Conservation (phyloP, 2,888 invertebrate genomes). For the Monochamus alternatus region DNA sequence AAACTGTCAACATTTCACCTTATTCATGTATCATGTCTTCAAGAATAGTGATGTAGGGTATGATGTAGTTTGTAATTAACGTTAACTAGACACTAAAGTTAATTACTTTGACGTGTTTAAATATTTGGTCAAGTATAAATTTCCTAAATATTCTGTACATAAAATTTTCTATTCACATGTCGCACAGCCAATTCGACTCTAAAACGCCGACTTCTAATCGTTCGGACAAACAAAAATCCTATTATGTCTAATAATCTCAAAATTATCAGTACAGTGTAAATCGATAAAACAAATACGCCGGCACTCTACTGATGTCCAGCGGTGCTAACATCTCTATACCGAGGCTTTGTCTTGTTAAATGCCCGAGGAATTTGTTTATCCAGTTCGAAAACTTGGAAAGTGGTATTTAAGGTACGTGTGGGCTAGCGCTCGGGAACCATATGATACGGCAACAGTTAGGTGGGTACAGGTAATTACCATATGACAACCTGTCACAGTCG, state of each 20-base stretch:
- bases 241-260: slow-evolving; percentile 29
- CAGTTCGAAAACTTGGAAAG: slow-evolving; percentile 2
- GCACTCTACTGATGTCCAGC: slow-evolving; percentile 16
- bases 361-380: slow-evolving; percentile 1
- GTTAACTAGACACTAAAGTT: too few relatives aligned
- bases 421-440: slow-evolving; percentile 4
- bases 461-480: slow-evolving; percentile 7
- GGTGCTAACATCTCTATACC: slow-evolving; percentile 12
- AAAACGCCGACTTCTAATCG: slow-evolving; percentile 11
- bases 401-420: background rate
- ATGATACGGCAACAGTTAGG: background rate
- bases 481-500: slow-evolving; percentile 4
- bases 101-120: too few relatives aligned
- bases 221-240: slow-evolving; percentile 20
- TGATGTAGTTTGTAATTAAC: too few relatives aligned
- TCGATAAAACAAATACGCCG: slow-evolving; percentile 22
- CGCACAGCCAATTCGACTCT: background rate
- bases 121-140: too few relatives aligned
- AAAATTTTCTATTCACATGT: background rate
- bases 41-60: too few relatives aligned
- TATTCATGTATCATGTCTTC: too few relatives aligned
- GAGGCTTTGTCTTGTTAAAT: background rate
- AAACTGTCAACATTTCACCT: too few relatives aligned
- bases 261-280: slow-evolving; percentile 23
- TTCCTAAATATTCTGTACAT: too few relatives aligned